Percentiles rank a stretch among this genome's conserved stretches.
Conservation (phyloP, 1,140 invertebrate genomes). For the Physella acuta region DNA sequence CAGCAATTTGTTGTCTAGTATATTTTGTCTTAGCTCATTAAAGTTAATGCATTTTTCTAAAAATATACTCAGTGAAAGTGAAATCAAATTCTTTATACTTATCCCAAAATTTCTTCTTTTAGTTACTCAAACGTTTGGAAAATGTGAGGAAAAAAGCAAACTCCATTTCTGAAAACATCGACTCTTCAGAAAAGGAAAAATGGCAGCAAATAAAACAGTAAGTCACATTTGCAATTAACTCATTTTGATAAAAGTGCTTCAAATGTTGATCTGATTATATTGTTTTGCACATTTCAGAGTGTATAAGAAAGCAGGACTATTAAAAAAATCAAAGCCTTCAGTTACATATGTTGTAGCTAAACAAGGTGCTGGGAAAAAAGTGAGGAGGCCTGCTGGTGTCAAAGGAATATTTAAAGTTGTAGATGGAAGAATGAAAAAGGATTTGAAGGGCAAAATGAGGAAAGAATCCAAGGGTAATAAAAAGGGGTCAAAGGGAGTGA, state of each 20-base stretch:
- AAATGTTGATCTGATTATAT: not conserved
- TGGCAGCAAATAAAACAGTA: slow-evolving; percentile 86
- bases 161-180: slow-evolving; percentile 82
- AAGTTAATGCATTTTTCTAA: too few relatives aligned
- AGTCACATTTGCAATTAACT: slow-evolving; percentile 52
- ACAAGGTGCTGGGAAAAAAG: slow-evolving; percentile 74
- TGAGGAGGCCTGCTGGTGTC: slow-evolving; percentile 78
- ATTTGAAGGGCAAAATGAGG: slow-evolving; percentile 64
- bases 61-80: too few relatives aligned
- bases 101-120: too few relatives aligned
- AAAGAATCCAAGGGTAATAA: slow-evolving; percentile 12
- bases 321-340: slow-evolving; percentile 78
- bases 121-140: slow-evolving; percentile 75
- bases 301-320: slow-evolving; percentile 85
- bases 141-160: slow-evolving; percentile 96
- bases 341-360: slow-evolving; percentile 93
- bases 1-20: too few relatives aligned
- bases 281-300: slow-evolving; percentile 68
- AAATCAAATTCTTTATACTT: too few relatives aligned
- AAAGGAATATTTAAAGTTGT: slow-evolving; percentile 93
- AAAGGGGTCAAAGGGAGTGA: slow-evolving; percentile 10
- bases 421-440: slow-evolving; percentile 95
- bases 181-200: slow-evolving; percentile 89
- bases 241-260: not conserved
- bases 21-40: too few relatives aligned